A percentile compares a stretch with the other conserved stretches of the same genome.
phyloP scores from a whole-genome alignment of 2,113 vertebrate species.

The Percopsis transmontana region DNA sequence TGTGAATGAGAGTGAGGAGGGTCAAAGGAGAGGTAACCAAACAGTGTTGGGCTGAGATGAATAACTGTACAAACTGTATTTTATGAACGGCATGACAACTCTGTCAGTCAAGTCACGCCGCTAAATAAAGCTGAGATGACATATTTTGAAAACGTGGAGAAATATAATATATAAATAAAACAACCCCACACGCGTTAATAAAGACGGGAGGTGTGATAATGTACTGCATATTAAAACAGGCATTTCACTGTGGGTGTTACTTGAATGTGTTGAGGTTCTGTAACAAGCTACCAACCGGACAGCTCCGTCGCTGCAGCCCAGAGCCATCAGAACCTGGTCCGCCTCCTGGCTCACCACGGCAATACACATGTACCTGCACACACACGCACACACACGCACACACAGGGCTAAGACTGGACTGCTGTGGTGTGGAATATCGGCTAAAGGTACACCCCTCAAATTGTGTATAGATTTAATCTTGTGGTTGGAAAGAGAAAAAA shows the following conservation, averaged over 20 bases:
- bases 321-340: conserved; percentile 75
- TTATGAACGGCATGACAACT: too few relatives aligned
- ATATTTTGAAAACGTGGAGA: too few relatives aligned
- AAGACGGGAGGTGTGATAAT: not conserved
- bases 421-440: not conserved
- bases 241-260: too few relatives aligned
- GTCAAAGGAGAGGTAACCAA: not conserved
- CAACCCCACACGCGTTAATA: too few relatives aligned
- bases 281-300: conserved; percentile 80
- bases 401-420: not conserved
- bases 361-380: conserved; percentile 89
- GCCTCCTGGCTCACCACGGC: conserved; percentile 66
- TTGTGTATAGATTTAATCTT: too few relatives aligned
- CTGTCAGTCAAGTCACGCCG: too few relatives aligned
- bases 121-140: not conserved
- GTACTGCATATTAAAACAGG: too few relatives aligned
- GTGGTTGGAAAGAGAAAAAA: not conserved
- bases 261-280: too few relatives aligned
- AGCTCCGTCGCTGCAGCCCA: conserved; percentile 92
- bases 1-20: conserved; percentile 43
- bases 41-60: too few relatives aligned
- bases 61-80: too few relatives aligned
- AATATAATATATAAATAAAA: too few relatives aligned
- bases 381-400: conserved; percentile 22
- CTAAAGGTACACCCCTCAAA: too few relatives aligned